phyloP scores from a whole-genome alignment of 2,113 vertebrate species.

The Eudyptes chrysolophus region DNA sequence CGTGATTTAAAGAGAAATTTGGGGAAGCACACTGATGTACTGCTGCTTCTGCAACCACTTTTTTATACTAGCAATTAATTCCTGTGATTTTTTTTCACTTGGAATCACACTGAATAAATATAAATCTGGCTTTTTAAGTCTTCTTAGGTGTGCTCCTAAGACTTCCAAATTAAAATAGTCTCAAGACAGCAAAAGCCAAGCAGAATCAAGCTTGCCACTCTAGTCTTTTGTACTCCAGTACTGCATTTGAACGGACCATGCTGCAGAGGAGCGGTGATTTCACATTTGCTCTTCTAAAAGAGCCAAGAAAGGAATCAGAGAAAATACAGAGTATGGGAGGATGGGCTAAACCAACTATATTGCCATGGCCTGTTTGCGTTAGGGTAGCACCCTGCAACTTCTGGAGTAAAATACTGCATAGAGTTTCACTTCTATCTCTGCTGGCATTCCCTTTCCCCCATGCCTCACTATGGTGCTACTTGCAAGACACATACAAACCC shows the following conservation, averaged over 20 bases:
- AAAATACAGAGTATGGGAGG: not conserved
- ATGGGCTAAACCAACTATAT: not conserved
- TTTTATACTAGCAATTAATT: not conserved
- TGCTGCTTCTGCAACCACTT: not conserved
- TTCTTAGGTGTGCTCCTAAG: not conserved
- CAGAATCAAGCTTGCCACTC: not conserved
- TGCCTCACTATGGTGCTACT: not conserved
- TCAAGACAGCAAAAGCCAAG: not conserved
- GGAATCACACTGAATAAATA: not conserved
- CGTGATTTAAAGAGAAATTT: not conserved
- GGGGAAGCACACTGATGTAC: not conserved
- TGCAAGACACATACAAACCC: not conserved
- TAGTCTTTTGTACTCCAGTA: not conserved
- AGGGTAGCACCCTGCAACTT: not conserved
- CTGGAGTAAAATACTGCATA: not conserved
- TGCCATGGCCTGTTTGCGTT: not conserved
- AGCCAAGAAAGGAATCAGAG: not conserved
- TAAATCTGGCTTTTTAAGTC: not conserved
- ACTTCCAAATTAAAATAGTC: not conserved
- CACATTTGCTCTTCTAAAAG: not conserved
- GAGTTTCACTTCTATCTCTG: not conserved
- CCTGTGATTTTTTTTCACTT: not conserved
- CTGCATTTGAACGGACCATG: not conserved
- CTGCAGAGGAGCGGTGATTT: not conserved
- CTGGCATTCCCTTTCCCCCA: not conserved